Evolutionary conservation across 2,888 invertebrate species (phyloP).

Genomic region (Steinernema scapterisci): DNA sequence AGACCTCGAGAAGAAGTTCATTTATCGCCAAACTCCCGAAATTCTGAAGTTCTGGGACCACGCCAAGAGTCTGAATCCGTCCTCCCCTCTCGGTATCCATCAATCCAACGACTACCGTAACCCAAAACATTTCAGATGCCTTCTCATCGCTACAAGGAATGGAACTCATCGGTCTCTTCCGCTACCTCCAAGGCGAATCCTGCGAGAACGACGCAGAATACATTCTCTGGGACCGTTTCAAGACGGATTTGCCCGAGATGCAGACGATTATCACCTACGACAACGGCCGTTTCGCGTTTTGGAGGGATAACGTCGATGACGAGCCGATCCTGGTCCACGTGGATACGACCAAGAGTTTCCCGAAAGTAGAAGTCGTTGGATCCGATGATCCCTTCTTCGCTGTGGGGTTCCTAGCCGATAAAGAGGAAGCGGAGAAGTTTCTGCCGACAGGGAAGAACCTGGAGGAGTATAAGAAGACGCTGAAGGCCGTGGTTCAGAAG

Average conservation of each 20-base stretch:
- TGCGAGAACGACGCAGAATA: slow-evolving; percentile 30
- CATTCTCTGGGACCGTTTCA: slow-evolving; percentile 74
- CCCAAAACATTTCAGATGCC: slow-evolving; percentile 37
- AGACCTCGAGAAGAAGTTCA: slow-evolving; percentile 34
- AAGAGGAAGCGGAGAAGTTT: slow-evolving; percentile 33
- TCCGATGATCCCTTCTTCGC: slow-evolving; percentile 72
- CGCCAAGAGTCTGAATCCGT: slow-evolving; percentile 29
- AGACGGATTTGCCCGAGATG: slow-evolving; percentile 91
- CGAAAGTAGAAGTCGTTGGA: slow-evolving; percentile 77
- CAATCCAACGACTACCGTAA: background rate
- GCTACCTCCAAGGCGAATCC: slow-evolving; percentile 74
- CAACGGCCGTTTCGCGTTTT: slow-evolving; percentile 52
- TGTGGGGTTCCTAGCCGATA: slow-evolving; percentile 38
- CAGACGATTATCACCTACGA: slow-evolving; percentile 72
- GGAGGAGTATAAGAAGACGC: background rate
- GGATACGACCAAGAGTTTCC: slow-evolving; percentile 77
- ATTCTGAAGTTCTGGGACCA: slow-evolving; percentile 36
- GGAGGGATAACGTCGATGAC: slow-evolving; percentile 45
- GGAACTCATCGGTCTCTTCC: slow-evolving; percentile 77
- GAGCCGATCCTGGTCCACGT: slow-evolving; percentile 79
- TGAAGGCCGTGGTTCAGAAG: background rate
- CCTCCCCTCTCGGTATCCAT: slow-evolving; percentile 34
- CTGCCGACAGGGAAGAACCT: slow-evolving; percentile 30
- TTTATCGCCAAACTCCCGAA: slow-evolving; percentile 34
- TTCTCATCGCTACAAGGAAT: slow-evolving; percentile 35